Base-by-base conservation (phyloP, 2,113 vertebrate species). In the Propithecus coquereli region DNA sequence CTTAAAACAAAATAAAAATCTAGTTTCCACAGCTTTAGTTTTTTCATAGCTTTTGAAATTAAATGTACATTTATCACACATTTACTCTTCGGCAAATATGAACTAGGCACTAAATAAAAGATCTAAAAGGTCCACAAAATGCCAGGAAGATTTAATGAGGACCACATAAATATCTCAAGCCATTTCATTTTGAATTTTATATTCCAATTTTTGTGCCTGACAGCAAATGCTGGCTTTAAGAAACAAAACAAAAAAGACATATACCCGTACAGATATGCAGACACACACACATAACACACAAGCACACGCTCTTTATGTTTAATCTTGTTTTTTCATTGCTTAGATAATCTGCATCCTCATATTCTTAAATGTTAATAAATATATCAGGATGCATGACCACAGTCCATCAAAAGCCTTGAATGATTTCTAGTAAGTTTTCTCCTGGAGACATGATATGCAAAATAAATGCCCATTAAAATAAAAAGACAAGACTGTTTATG, bases 161-260 rank as follows among this genome's bases (percentile, higher is more conserved):
- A 87, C 63, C 57, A 74, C 10, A 79, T 86, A 57, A 80, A 47
- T 71, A 76, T 37, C 47, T 95, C 47, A 82, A 84, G 52, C 43
- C 30, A 90, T 89, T 90, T 92, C 40, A 94, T 66, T 94, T 81
- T 61, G 54, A 94, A 61, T 92, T 88, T 74, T 92, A 57, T 43
- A 79, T 87, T 50, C 23, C 50, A 84, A 32, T 77, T 84, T 84
- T 87, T 91, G 37, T 87, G 17, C 71, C 57, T 82, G 45, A 83
- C 47, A 83, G 76, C 54, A 94, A 95, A 85, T n/a, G 34, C 3
- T 86, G 34, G 34, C 57, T 59, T 92, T 87, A 73, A 66, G 70
- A 94, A 84, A 25, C 52, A 12, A 74, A 90, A 77, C 30, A 88
- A 93, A 87, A 84, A 1, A 43, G 54, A 59, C 47, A 73, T 32